These are phyloP conservation scores for Stomatorhinus ivindoensis DNA, from an alignment of 2,113 vertebrate genomes.

Conservation along the genomic window DNA sequence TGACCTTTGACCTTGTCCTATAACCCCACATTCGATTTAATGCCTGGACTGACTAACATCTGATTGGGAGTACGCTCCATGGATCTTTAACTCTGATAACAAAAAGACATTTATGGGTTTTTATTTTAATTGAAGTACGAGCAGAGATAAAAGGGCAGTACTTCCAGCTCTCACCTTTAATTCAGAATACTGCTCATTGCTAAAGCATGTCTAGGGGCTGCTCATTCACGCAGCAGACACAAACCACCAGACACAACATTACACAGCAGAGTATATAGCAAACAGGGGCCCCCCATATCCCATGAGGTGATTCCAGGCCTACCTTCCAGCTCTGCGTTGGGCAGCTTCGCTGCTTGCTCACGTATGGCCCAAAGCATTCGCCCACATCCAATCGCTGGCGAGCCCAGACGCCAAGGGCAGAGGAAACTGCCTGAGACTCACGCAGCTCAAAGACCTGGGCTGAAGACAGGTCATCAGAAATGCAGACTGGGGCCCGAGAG, in stretches of 20 bases:
- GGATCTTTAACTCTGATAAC: constrained; percentile 61
- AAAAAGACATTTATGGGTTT: constrained; percentile 75
- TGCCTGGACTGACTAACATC: constrained; percentile 66
- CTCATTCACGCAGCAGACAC: not conserved
- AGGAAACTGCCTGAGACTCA: constrained; percentile 70
- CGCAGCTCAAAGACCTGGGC: constrained; percentile 86
- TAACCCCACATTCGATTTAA: constrained; percentile 70
- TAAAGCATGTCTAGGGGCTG: not conserved
- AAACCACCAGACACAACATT: not conserved
- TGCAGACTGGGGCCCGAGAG: constrained; percentile 70
- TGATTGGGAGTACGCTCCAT: constrained; percentile 71
- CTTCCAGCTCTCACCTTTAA: not conserved
- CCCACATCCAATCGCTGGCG: constrained; percentile 77
- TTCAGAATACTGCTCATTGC: not conserved
- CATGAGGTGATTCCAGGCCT: constrained; percentile 45
- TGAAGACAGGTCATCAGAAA: constrained; percentile 71
- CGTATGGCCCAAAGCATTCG: constrained; percentile 85
- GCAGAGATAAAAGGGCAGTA: constrained; percentile 31
- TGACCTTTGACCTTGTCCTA: constrained; percentile 70
- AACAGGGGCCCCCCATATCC: not conserved
- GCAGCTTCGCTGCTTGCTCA: constrained; percentile 73
- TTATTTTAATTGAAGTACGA: constrained; percentile 69
- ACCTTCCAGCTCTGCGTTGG: constrained; percentile 85
- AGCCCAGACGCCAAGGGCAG: constrained; percentile 85
- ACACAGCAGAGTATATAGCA: not conserved